Conservation (phyloP, 64 coral and sea anemone genomes). For the Montipora sp. region DNA sequence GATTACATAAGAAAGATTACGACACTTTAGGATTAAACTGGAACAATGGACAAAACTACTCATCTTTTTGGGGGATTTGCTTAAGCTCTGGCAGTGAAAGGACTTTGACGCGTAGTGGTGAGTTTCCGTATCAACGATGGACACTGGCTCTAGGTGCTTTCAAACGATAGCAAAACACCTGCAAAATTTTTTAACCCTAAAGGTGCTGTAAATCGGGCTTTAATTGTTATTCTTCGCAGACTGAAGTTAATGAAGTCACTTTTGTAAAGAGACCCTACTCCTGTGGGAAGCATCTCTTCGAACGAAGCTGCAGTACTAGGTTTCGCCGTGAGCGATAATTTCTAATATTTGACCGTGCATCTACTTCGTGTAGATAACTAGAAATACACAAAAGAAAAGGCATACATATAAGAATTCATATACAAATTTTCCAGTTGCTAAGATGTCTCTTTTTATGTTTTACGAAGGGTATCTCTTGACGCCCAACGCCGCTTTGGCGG, state of each 20-base stretch:
- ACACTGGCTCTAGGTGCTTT: not conserved
- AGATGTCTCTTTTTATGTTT: constrained; percentile 78
- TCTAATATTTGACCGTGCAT: not conserved
- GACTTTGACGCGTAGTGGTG: too few relatives aligned
- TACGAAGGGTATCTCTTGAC: constrained; percentile 88
- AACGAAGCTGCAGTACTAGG: not conserved
- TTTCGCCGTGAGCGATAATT: not conserved
- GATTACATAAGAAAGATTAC: too few relatives aligned
- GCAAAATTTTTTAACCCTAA: not conserved
- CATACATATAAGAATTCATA: not conserved
- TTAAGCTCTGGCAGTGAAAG: too few relatives aligned
- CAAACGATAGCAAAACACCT: not conserved
- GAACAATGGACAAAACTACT: too few relatives aligned
- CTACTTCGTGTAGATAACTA: not conserved
- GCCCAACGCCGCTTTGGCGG: constrained; percentile 68
- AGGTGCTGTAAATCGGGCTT: not conserved
- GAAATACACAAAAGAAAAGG: not conserved
- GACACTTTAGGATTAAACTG: too few relatives aligned
- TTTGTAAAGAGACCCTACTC: not conserved
- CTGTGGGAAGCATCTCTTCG: too few relatives aligned
- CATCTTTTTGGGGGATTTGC: too few relatives aligned
- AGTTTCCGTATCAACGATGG: not conserved
- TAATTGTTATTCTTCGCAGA: constrained; percentile 18
- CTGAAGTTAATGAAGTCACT: not conserved
- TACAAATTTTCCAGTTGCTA: not conserved